Percentiles rank a stretch among this genome's conserved stretches.
Conservation (phyloP, 2,113 vertebrate species). For the Corvus moneduloides region DNA sequence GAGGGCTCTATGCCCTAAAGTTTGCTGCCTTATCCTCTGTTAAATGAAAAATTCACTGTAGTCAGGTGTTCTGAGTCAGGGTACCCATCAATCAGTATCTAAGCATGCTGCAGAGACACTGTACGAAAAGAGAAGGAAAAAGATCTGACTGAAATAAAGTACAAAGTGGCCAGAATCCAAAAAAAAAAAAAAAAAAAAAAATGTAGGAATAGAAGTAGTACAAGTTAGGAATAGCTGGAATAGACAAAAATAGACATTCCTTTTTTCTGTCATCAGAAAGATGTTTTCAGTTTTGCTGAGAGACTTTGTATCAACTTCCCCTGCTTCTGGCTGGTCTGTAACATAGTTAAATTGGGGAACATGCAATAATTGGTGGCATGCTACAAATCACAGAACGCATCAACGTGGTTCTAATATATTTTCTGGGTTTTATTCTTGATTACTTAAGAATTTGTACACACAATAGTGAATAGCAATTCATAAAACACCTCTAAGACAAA, state of each 20-base stretch:
- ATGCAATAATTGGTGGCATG: accelerated
- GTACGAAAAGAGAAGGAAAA: neutral
- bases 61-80: neutral
- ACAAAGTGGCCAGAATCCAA: neutral
- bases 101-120: neutral
- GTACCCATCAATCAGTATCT: neutral
- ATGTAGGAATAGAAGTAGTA: neutral
- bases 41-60: neutral
- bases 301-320: neutral
- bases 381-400: neutral
- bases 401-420: neutral
- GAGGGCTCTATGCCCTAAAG: neutral
- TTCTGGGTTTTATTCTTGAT: neutral
- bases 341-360: neutral
- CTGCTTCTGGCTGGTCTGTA: neutral
- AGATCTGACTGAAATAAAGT: neutral
- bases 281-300: neutral
- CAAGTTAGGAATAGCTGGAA: neutral
- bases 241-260: neutral
- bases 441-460: neutral
- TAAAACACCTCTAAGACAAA: neutral
- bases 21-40: neutral
- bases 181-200: neutral
- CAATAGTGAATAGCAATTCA: neutral
- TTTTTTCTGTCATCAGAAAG: neutral